A percentile compares a stretch with the other conserved stretches of the same genome.
phyloP scores from a whole-genome alignment of 2,888 invertebrate species.

The Epicampocera succincta region DNA sequence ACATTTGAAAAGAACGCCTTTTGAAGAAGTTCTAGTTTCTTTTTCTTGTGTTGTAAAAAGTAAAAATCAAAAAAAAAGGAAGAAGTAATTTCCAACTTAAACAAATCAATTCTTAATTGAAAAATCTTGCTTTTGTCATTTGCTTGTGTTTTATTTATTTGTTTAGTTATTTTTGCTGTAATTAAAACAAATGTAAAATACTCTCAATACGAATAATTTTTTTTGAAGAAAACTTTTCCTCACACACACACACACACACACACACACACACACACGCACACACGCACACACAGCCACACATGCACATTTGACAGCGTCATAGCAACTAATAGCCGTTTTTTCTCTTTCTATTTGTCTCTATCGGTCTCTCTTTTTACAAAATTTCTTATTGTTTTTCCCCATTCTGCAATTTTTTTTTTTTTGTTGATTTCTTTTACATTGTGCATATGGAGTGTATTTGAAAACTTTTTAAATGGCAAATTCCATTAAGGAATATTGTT shows the following conservation, averaged over 20 bases:
- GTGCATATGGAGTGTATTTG: slow-evolving; percentile 1
- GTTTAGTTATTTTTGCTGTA: background rate
- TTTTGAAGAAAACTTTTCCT: slow-evolving; percentile 13
- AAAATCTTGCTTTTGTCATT: slow-evolving; percentile 59
- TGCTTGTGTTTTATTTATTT: slow-evolving; percentile 5
- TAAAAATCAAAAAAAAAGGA: slow-evolving; percentile 1
- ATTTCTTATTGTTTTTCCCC: background rate
- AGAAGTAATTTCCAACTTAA: slow-evolving; percentile 39
- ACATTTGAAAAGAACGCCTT: slow-evolving; percentile 13
- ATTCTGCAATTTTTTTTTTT: background rate
- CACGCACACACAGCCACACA: background rate
- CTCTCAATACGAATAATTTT: slow-evolving; percentile 1
- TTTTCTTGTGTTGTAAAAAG: background rate
- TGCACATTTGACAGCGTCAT: slow-evolving; percentile 29
- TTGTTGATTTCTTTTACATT: slow-evolving; percentile 3
- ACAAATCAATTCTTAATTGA: slow-evolving; percentile 60
- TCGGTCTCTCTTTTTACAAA: no score
- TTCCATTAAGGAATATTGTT: slow-evolving; percentile 38
- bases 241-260: background rate
- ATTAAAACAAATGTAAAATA: slow-evolving; percentile 23
- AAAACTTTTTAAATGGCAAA: slow-evolving; percentile 42
- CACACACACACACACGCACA: background rate
- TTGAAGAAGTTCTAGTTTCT: slow-evolving; percentile 16
- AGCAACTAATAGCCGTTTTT: slow-evolving; percentile 58
- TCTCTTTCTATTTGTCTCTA: background rate